Evolutionary conservation across 2,888 invertebrate genomes (phyloP), one percentile per base, ranked within the genome.

Genomic region (Idaea aversata): DNA sequence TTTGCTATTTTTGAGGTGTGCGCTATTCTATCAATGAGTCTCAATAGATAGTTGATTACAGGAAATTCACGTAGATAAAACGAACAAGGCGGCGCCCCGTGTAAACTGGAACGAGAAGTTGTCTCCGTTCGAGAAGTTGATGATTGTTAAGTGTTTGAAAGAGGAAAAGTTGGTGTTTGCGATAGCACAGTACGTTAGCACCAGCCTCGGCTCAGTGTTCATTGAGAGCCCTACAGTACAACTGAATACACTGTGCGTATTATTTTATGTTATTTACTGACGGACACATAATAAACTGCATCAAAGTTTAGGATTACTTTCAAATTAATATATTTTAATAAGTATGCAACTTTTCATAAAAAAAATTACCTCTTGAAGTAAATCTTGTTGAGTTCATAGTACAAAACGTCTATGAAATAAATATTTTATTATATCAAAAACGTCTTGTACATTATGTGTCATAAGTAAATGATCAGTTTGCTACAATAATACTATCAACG

Each of bases 141-240:
- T 98, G 94, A 84, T 98, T 47, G 82, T 98, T 3, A 96, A 96
- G 85, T 93, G 95, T 35, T 93, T 98, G 62, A 95, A 95, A 74
- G 97, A 97, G 84, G 97, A 98, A 78, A 96, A 96, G 85, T 91
- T 98, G 25, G 95, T 97, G 35, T 96, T 97, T 77, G 97, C 96
- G 1, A 95, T 97, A 7, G 96, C 96, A 0, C 95, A 96, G 71
- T 98, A 96, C 85, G 97, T 98, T 0, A 94, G 95, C 77, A 92
- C 90, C 57, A 96, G 96, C 74, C 93, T 98, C 16, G 98, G 98
- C 0, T 87, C 94, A 63, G 93, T 94, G 63, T 98, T 98, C 82
- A 95, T 98, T 5, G 98, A 98, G 86, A 96, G 96, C 70, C 97
- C 97, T 0, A 94, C 96, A 36, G 95, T 96, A 4, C 95, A 95